A percentile compares a stretch with the other conserved stretches of the same genome.
Evolutionary conservation across 2,888 invertebrate species (phyloP).

Genomic region (Dilophus febrilis): DNA sequence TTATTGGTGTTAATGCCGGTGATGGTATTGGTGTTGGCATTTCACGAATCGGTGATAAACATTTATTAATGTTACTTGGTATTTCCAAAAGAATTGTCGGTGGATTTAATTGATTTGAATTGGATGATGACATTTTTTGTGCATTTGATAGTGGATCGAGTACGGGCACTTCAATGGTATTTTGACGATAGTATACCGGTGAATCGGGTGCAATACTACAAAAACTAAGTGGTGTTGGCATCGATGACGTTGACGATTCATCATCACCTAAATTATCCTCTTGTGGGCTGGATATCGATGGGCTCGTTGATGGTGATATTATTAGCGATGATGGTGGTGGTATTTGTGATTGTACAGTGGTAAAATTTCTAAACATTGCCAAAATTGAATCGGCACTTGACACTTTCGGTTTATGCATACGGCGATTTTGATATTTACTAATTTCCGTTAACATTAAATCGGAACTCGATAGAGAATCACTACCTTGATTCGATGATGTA

Average conservation of each 20-base stretch:
- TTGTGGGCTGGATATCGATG: slow-evolving; percentile 57
- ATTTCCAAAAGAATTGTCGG: slow-evolving; percentile 63
- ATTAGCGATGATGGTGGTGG: slow-evolving; percentile 44
- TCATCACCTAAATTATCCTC: slow-evolving; percentile 53
- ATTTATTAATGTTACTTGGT: slow-evolving; percentile 54
- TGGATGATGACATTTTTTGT: slow-evolving; percentile 28
- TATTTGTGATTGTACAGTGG: slow-evolving; percentile 35
- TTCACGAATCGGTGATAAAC: slow-evolving; percentile 63
- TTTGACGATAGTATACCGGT: slow-evolving; percentile 32
- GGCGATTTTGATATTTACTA: slow-evolving; percentile 33
- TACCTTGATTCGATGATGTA: slow-evolving; percentile 58
- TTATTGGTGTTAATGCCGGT: slow-evolving; percentile 49
- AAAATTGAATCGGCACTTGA: slow-evolving; percentile 64
- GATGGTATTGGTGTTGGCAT: slow-evolving; percentile 58
- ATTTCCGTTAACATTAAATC: slow-evolving; percentile 45
- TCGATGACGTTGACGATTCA: slow-evolving; percentile 51
- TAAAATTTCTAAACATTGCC: slow-evolving; percentile 60
- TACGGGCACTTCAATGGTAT: slow-evolving; percentile 41
- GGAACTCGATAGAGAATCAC: slow-evolving; percentile 58
- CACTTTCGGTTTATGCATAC: slow-evolving; percentile 37
- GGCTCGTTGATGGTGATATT: slow-evolving; percentile 50
- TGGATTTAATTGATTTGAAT: slow-evolving; percentile 46
- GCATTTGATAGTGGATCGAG: slow-evolving; percentile 48
- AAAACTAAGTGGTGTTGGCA: slow-evolving; percentile 41
- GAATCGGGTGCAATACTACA: slow-evolving; percentile 44